Evolutionary conservation across 2,797 vertebrate species (phyloP).

Genomic region (Coregonus ussuriensis): DNA sequence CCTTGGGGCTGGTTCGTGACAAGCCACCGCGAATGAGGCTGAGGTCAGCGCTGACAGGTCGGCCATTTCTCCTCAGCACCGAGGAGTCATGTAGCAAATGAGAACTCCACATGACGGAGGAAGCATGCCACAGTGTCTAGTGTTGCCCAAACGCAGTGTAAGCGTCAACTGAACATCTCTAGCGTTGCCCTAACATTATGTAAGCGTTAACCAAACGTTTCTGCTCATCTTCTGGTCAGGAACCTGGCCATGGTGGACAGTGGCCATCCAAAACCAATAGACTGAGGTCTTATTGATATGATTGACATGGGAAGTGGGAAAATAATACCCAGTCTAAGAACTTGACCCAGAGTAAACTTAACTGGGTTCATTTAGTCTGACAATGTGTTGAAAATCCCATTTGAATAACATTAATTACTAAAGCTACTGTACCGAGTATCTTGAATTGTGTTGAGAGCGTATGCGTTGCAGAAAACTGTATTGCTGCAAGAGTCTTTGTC

Average conservation of each 20-base stretch:
- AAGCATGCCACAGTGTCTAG: no score
- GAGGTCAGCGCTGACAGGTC: no score
- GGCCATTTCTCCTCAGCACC: no score
- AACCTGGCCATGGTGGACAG: not conserved
- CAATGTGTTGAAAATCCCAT: no score
- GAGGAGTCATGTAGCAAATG: no score
- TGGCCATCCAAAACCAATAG: not conserved
- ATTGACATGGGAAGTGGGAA: not conserved
- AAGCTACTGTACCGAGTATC: not conserved
- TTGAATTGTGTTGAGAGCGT: not conserved
- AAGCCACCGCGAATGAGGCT: no score
- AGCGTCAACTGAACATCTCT: constrained; percentile 54
- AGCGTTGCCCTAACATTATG: constrained; percentile 5
- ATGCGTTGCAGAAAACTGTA: not conserved
- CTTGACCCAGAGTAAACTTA: not conserved
- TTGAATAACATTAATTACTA: not conserved
- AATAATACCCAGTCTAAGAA: not conserved
- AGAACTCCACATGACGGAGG: no score
- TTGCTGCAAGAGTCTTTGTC: not conserved
- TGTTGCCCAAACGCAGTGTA: no score
- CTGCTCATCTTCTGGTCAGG: not conserved
- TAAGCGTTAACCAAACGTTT: constrained; percentile 24
- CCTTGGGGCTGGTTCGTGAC: no score
- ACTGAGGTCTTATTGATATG: not conserved
- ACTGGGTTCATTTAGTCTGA: no score